Percentiles rank a stretch among this genome's conserved stretches.
These are phyloP conservation scores for Luidia sarsii DNA, from an alignment of 53 echinoderm and acorn worm species.

Conservation along the genomic window DNA sequence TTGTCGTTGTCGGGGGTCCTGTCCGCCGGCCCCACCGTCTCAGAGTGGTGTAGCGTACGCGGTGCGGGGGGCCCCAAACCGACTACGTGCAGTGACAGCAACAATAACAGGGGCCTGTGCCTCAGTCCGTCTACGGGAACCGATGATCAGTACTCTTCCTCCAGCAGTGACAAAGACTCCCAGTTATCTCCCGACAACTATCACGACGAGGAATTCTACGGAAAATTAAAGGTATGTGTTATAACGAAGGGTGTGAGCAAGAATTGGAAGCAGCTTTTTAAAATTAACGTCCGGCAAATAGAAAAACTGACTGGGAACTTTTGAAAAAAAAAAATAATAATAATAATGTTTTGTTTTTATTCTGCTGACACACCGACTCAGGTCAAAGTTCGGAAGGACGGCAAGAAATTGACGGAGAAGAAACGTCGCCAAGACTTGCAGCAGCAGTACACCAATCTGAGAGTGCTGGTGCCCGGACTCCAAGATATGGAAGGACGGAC, in stretches of 20 bases:
- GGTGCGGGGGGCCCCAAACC: too few species aligned
- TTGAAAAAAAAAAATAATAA: too few species aligned
- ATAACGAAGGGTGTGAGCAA: too few species aligned
- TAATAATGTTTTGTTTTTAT: too few species aligned
- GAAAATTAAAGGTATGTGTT: conserved; percentile 49
- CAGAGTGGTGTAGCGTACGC: too few species aligned
- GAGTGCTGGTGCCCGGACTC: conserved; percentile 47
- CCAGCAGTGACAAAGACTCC: conserved; percentile 36
- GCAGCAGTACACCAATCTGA: conserved; percentile 57
- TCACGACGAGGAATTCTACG: conserved; percentile 47
- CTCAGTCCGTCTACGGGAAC: neutral
- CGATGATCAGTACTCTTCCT: conserved; percentile 9
- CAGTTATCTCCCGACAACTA: conserved; percentile 29
- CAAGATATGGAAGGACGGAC: conserved; percentile 39
- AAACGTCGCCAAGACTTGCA: conserved; percentile 57
- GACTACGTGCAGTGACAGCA: conserved; percentile 42
- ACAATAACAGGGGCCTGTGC: conserved; percentile 26
- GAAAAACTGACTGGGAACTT: too few species aligned
- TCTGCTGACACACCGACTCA: too few species aligned
- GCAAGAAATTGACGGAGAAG: conserved; percentile 61
- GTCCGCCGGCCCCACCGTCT: too few species aligned
- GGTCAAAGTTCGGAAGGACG: conserved; percentile 56
- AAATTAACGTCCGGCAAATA: too few species aligned
- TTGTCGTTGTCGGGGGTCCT: too few species aligned
- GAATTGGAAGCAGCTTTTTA: too few species aligned